A percentile compares a stretch with the other conserved stretches of the same genome.
Evolutionary conservation across 2,113 vertebrate species (phyloP).

Genomic region (Erythrolamprus reginae): DNA sequence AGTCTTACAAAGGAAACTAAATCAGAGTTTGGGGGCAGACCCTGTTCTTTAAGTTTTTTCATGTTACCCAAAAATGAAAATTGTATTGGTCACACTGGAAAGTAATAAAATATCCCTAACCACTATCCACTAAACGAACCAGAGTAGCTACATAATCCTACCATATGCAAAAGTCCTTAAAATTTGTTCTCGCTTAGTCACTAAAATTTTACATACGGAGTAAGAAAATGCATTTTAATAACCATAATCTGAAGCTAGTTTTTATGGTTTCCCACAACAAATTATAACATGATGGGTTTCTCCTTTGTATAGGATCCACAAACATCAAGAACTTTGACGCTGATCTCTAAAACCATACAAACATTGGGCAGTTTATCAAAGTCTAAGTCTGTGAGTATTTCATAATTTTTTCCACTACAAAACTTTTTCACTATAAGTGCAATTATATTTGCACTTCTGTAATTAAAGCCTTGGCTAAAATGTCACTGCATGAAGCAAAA

Average conservation of each 20-base stretch:
- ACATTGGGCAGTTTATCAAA: constrained; percentile 95
- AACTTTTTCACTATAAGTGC: neutral
- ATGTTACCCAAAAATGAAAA: neutral
- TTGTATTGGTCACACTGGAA: neutral
- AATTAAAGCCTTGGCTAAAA: neutral
- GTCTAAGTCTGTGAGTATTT: constrained; percentile 90
- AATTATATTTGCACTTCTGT: neutral
- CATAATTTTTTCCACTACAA: neutral
- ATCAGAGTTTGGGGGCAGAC: no score
- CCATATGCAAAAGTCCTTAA: neutral
- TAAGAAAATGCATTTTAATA: neutral
- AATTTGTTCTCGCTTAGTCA: neutral
- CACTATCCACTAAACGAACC: neutral
- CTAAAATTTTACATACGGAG: neutral
- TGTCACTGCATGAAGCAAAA: neutral
- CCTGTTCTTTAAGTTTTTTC: neutral
- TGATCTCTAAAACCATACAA: constrained; percentile 98
- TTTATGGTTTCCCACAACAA: neutral
- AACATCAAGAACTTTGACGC: constrained; percentile 92
- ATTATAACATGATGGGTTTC: neutral
- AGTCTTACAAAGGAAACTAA: neutral
- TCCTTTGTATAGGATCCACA: constrained; percentile 80
- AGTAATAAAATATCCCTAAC: neutral
- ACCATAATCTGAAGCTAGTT: neutral
- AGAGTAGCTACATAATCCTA: neutral